These are phyloP conservation scores for Eremobia ochroleuca DNA, from an alignment of 2,888 invertebrate species.

Conservation along the genomic window DNA sequence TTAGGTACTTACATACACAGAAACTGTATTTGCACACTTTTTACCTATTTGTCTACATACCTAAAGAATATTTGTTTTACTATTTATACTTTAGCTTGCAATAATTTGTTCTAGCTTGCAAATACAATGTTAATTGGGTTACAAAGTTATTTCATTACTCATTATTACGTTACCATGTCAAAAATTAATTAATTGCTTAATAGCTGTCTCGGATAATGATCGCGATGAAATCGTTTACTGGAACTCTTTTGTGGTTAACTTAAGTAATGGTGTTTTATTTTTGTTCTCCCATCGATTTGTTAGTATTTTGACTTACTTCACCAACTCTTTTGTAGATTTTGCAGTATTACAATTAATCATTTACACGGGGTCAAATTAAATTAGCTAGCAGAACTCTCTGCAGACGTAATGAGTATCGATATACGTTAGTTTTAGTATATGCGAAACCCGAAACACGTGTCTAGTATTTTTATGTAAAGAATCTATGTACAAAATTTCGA, in stretches of 20 bases:
- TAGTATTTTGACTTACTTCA: not conserved
- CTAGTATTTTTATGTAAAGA: no score
- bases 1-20: not conserved
- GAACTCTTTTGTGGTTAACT: conserved; percentile 5
- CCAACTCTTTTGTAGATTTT: not conserved
- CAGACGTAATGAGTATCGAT: not conserved
- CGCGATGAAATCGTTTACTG: conserved; percentile 44
- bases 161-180: conserved; percentile 50
- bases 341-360: not conserved
- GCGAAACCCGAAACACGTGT: no score
- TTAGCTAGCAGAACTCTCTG: not conserved
- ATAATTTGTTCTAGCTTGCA: conserved; percentile 48
- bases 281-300: conserved; percentile 6
- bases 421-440: no score
- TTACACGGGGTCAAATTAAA: not conserved
- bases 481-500: no score
- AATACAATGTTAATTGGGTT: conserved; percentile 60
- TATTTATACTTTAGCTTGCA: conserved; percentile 11
- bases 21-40: conserved; percentile 25
- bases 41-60: conserved; percentile 28
- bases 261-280: conserved; percentile 4
- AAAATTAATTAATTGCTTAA: conserved; percentile 53
- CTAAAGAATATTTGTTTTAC: conserved; percentile 18
- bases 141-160: conserved; percentile 61
- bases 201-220: conserved; percentile 35